Percentiles rank a stretch among this genome's conserved stretches.
phyloP scores from a whole-genome alignment of 1,140 invertebrate genomes.

The Venustaconcha ellipsiformis region DNA sequence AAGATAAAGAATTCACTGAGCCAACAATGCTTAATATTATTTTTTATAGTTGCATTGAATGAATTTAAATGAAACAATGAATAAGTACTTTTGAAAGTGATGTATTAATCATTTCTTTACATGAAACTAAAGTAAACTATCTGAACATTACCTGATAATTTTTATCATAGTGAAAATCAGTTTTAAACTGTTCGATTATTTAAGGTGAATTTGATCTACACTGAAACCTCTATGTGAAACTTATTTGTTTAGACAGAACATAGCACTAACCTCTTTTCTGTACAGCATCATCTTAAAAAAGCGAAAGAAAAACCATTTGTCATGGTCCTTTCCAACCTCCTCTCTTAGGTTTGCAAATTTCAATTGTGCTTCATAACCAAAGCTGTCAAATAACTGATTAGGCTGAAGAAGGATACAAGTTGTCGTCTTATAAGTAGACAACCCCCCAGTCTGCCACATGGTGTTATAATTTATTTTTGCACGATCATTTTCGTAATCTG shows the following conservation, averaged over 20 bases:
- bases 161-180: too few relatives aligned
- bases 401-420: conserved; percentile 17
- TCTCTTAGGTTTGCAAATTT: conserved; percentile 12
- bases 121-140: too few relatives aligned
- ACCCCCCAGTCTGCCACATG: conserved; percentile 14
- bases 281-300: conserved; percentile 29
- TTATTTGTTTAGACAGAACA: neutral
- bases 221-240: too few relatives aligned
- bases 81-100: too few relatives aligned
- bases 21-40: too few relatives aligned
- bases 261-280: conserved; percentile 4
- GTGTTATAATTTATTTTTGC: conserved; percentile 17
- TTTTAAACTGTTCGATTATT: too few relatives aligned
- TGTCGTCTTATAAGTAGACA: conserved; percentile 19
- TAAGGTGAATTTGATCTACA: too few relatives aligned
- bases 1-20: too few relatives aligned
- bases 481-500: conserved; percentile 13
- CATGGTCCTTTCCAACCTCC: conserved; percentile 6
- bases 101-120: too few relatives aligned
- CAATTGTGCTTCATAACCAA: conserved; percentile 23
- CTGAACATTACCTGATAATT: too few relatives aligned
- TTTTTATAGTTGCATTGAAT: too few relatives aligned
- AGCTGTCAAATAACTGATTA: conserved; percentile 5
- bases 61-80: too few relatives aligned
- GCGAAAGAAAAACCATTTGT: conserved; percentile 26